Conservation (phyloP, 2,797 vertebrate species). For the Halcyon smyrnensis region DNA sequence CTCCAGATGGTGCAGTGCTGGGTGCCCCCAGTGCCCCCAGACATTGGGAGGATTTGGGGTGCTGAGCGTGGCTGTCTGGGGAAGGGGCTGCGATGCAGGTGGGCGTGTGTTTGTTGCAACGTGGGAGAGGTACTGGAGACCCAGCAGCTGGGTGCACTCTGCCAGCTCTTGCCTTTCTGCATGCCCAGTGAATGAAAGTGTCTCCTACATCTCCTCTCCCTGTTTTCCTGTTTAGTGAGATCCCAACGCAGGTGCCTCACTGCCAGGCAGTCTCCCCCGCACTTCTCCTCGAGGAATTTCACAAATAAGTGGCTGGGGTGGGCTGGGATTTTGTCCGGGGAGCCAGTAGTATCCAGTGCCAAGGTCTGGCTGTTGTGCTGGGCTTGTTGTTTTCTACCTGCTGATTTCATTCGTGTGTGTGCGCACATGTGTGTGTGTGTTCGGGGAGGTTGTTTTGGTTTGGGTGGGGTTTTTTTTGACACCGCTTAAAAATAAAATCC, state of each 20-base stretch:
- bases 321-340: neutral
- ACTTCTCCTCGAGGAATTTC: neutral
- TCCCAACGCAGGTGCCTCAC: neutral
- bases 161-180: neutral
- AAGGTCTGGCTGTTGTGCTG: neutral
- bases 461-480: neutral
- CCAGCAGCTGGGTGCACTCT: accelerated
- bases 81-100: neutral
- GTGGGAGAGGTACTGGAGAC: neutral
- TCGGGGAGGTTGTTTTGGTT: constrained; percentile 24
- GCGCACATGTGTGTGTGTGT: neutral
- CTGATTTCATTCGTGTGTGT: neutral
- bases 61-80: neutral
- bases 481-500: constrained; percentile 50
- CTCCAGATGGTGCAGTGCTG: neutral
- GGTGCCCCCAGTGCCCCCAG: accelerated
- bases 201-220: neutral
- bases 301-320: neutral
- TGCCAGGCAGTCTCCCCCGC: accelerated
- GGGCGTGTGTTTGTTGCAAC: neutral
- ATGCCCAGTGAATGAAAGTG: neutral
- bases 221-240: neutral
- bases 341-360: neutral
- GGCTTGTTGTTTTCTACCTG: neutral
- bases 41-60: neutral